Evolutionary conservation across 1,140 invertebrate genomes (phyloP).

Genomic region (Leptopilina boulardi): DNA sequence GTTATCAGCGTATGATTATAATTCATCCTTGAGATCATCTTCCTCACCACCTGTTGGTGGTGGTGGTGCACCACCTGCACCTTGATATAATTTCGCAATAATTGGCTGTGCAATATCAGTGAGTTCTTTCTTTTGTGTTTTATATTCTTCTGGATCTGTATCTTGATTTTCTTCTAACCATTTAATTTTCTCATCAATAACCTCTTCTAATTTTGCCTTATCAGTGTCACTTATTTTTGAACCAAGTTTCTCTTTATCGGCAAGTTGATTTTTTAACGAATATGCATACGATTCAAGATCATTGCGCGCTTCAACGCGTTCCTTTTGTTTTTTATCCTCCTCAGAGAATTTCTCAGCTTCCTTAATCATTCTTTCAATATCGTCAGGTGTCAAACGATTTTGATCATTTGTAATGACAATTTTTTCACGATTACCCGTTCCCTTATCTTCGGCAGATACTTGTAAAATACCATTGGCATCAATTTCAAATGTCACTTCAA

Average conservation of each 20-base stretch:
- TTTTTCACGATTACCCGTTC: conserved; percentile 98
- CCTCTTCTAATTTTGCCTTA: conserved; percentile 96
- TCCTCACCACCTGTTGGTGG: conserved; percentile 80
- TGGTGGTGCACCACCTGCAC: conserved; percentile 85
- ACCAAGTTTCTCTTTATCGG: conserved; percentile 98
- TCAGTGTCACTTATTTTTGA: conserved; percentile 92
- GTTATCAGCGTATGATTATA: conserved; percentile 81
- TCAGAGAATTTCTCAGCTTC: conserved; percentile 99
- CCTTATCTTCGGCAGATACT: conserved; percentile 98
- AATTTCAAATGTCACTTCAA: conserved; percentile 99
- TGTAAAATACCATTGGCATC: conserved; percentile 98
- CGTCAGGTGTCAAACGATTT: conserved; percentile 96
- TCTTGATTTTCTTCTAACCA: conserved; percentile 98
- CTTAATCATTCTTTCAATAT: conserved; percentile 99
- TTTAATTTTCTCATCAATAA: conserved; percentile 97
- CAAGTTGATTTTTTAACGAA: conserved; percentile 97
- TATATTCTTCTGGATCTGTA: conserved; percentile 94
- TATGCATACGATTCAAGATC: conserved; percentile 99
- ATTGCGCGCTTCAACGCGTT: conserved; percentile 95
- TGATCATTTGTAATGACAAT: conserved; percentile 99
- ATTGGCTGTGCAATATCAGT: conserved; percentile 98
- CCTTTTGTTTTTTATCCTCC: conserved; percentile 98
- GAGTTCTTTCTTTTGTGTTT: conserved; percentile 97
- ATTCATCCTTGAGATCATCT: conserved; percentile 91
- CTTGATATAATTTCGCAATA: conserved; percentile 97